Evolutionary conservation across 2,113 vertebrate genomes (phyloP), one percentile per base, ranked within the genome.

Genomic region (Erpornis zantholeuca): DNA sequence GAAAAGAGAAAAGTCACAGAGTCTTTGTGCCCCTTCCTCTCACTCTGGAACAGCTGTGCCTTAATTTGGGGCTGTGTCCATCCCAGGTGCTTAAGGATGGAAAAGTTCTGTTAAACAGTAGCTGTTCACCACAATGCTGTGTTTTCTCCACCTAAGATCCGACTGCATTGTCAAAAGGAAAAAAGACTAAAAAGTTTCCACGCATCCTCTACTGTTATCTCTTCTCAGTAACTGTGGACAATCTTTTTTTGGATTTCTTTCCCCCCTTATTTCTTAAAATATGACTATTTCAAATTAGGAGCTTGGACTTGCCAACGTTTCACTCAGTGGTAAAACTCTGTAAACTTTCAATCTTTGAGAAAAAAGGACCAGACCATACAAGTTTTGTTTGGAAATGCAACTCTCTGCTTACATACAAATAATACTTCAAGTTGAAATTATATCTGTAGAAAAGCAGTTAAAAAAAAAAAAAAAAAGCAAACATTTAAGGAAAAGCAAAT

Each of bases 81-180:
- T 50, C 31, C 16, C 19, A 21, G 2, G 33, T 9, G 1, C 45
- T 77, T 13, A 72, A 25, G 35, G 21, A 35, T 2, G 2, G 52
- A 47, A 60, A 63, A 71, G 44, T 44, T 73, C 21, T 70, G 23
- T 70, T 57, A 6, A 33, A 44, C n/a, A 71, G 29, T 28, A 65
- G 40, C 44, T 56, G 14, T 19, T 61, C 35, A 35, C 15, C 29
- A 7, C 9, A 3, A 0, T 4, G 11, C 17, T 57, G 18, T 28
- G 29, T 28, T 0, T 0, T 6, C 25, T 11, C 61, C 73, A 22
- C 52, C 8, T 25, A 36, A 47, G 12, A 15, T 18, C 50, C 5
- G 2, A 35, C 25, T n/a, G 2, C 4, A 2, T 9, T 54, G 50
- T 29, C 31, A 21, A 27, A 47, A 22, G 31, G 31, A 27, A 44